Percentiles rank a stretch among this genome's conserved stretches.
phyloP scores from a whole-genome alignment of 2,888 invertebrate genomes.

The Pinctada fucata region DNA sequence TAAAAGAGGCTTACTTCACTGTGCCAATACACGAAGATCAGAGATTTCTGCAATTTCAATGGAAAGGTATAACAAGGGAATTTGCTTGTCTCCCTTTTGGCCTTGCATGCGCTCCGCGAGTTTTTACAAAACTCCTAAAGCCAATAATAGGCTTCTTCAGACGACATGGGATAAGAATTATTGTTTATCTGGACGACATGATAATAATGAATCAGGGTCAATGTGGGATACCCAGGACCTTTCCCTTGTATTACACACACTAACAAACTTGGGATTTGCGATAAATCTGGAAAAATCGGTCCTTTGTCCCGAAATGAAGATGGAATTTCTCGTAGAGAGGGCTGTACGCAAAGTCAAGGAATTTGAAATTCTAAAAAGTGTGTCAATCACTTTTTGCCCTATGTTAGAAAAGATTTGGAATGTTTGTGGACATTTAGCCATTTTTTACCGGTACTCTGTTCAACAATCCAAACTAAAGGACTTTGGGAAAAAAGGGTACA shows the following conservation, averaged over 20 bases:
- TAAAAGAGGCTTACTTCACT: constrained; percentile 23
- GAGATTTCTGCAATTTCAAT: constrained; percentile 15
- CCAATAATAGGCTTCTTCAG: constrained; percentile 13
- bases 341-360: constrained; percentile 5
- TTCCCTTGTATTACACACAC: too few species aligned
- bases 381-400: constrained; percentile 27
- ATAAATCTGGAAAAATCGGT: too few species aligned
- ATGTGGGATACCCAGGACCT: not conserved
- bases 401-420: constrained; percentile 28
- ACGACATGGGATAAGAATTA: constrained; percentile 5
- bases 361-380: constrained; percentile 25
- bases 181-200: constrained; percentile 17
- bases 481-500: too few species aligned
- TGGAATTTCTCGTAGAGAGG: not conserved
- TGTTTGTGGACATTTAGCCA: constrained; percentile 8
- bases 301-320: too few species aligned
- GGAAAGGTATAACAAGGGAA: constrained; percentile 3
- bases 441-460: too few species aligned
- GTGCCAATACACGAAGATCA: constrained; percentile 10
- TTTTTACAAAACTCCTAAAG: constrained; percentile 20
- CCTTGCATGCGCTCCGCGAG: constrained; percentile 11
- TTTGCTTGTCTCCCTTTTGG: constrained; percentile 19
- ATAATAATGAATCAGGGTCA: not conserved
- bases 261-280: too few species aligned
- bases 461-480: too few species aligned